Conservation (phyloP, 2,113 vertebrate genomes). For the Mesoclemmys tuberculata region DNA sequence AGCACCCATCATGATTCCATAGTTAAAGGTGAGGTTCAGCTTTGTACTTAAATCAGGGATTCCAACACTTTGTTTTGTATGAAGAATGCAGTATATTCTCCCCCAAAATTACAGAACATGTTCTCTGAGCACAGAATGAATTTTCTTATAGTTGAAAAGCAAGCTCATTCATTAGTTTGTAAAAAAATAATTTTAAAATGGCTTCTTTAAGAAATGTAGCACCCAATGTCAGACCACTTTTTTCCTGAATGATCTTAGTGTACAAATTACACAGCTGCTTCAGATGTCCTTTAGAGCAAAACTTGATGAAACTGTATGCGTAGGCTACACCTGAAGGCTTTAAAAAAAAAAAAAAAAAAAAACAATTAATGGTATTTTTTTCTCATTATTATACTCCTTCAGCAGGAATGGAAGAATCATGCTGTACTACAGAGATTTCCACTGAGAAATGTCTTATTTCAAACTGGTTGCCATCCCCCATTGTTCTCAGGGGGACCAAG, state of each 20-base stretch:
- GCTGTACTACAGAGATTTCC: neutral
- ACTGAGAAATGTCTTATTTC: neutral
- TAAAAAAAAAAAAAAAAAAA: no score
- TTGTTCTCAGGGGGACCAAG: neutral
- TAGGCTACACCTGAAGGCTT: neutral
- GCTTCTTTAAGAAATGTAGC: neutral
- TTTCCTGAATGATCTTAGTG: neutral
- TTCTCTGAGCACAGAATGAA: neutral
- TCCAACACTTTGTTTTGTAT: neutral
- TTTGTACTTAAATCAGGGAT: constrained; percentile 32
- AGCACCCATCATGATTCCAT: constrained; percentile 2
- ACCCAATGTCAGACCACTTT: neutral
- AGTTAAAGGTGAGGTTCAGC: constrained; percentile 32
- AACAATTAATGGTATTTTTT: neutral
- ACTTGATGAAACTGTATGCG: neutral
- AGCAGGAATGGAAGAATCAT: neutral
- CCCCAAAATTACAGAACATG: neutral
- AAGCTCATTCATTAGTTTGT: neutral
- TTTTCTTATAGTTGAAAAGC: neutral
- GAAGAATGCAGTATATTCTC: neutral
- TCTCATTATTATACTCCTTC: neutral
- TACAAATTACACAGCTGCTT: neutral
- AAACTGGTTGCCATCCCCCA: neutral
- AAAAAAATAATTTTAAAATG: neutral
- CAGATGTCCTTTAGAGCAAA: neutral